Evolutionary conservation across 2,888 invertebrate species (phyloP).

Genomic region (Pycnomerus fuliginosus): DNA sequence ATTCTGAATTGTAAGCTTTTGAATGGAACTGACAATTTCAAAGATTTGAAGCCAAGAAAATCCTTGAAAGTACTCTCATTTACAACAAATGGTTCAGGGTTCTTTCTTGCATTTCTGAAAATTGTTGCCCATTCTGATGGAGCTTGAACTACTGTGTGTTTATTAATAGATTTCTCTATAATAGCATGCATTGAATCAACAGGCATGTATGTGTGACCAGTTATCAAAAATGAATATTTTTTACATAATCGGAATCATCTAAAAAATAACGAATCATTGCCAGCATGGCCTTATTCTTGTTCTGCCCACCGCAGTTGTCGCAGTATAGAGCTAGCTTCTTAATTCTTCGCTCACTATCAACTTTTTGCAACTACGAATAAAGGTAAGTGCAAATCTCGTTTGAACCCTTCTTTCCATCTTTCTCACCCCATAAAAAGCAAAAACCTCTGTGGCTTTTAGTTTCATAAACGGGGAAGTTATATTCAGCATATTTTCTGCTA

Average conservation of each 20-base stretch:
- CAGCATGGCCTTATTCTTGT: constrained; percentile 24
- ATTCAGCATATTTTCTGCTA: constrained; percentile 35
- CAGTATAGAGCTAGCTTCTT: constrained; percentile 9
- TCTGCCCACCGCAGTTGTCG: constrained; percentile 28
- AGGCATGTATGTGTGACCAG: constrained; percentile 44
- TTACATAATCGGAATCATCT: constrained; percentile 26
- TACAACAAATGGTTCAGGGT: not conserved
- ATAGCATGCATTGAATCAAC: constrained; percentile 39
- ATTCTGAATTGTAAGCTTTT: not conserved
- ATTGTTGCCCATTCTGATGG: constrained; percentile 41
- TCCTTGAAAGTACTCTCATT: not conserved
- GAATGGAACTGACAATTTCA: not conserved
- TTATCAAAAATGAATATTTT: constrained; percentile 23
- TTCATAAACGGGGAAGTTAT: constrained; percentile 37
- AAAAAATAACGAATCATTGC: constrained; percentile 24
- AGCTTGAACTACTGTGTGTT: constrained; percentile 33
- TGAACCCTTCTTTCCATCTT: constrained; percentile 29
- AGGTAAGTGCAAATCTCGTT: constrained; percentile 27
- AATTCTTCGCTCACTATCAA: constrained; percentile 25
- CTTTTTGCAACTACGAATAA: constrained; percentile 28
- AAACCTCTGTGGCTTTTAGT: constrained; percentile 28
- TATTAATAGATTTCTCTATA: constrained; percentile 33
- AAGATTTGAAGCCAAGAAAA: not conserved
- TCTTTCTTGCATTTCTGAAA: constrained; percentile 9
- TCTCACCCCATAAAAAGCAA: constrained; percentile 34